phyloP scores from a whole-genome alignment of 2,888 invertebrate species.

The Andricus quercusramuli region DNA sequence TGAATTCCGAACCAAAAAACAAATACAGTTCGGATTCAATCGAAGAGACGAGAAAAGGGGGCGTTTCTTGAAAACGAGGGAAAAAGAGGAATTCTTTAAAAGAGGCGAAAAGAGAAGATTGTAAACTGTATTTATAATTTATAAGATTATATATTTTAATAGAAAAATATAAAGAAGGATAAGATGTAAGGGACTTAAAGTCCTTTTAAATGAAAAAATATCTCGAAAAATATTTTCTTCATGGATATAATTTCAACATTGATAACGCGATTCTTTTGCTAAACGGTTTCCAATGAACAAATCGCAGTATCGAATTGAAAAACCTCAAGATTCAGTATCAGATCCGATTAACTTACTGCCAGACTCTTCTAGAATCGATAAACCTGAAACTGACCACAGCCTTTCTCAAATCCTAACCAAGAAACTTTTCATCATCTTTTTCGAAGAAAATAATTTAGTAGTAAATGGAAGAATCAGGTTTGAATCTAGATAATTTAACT shows the following conservation, averaged over 20 bases:
- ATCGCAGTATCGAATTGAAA: neutral
- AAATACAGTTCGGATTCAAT: too few relatives aligned
- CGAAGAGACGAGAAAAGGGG: too few relatives aligned
- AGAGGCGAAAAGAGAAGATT: too few relatives aligned
- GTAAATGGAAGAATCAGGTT: neutral
- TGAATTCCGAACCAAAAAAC: too few relatives aligned
- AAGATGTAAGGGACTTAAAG: neutral
- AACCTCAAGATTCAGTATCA: slow-evolving; percentile 11
- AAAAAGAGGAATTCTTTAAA: too few relatives aligned
- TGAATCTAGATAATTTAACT: neutral
- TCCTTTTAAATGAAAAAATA: neutral
- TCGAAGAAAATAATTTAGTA: neutral
- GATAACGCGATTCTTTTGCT: neutral
- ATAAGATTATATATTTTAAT: too few relatives aligned
- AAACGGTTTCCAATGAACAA: slow-evolving; percentile 3
- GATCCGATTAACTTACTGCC: neutral
- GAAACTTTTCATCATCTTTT: neutral
- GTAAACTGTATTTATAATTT: too few relatives aligned
- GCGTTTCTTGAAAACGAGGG: too few relatives aligned
- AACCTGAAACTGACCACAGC: slow-evolving; percentile 15
- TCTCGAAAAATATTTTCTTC: neutral
- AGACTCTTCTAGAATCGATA: slow-evolving; percentile 10
- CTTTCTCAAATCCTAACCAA: neutral
- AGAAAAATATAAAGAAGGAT: too few relatives aligned
- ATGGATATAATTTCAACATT: neutral